These are phyloP conservation scores for Rambutsinella grinnellia DNA, from an alignment of 2,888 invertebrate genomes.

Conservation along the genomic window DNA sequence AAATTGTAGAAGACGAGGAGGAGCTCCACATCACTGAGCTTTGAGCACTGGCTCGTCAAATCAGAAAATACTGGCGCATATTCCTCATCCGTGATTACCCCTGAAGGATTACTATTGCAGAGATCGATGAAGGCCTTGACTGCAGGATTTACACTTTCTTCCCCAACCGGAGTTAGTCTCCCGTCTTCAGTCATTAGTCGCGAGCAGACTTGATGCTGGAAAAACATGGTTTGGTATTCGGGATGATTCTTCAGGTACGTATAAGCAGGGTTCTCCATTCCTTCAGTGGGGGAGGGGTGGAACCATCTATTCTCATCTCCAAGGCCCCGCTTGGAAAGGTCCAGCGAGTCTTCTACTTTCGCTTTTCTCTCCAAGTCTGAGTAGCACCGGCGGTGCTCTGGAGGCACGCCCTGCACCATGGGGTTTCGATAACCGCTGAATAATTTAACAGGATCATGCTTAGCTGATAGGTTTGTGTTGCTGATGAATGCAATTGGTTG, in stretches of 20 bases:
- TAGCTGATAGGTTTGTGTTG: too few species aligned
- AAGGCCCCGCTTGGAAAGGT: background rate
- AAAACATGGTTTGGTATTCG: constrained; percentile 43
- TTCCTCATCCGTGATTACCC: constrained; percentile 34
- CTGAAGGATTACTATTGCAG: constrained; percentile 31
- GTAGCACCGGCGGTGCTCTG: background rate
- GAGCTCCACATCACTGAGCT: constrained; percentile 36
- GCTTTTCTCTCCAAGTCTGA: background rate
- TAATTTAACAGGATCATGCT: background rate
- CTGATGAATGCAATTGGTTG: too few species aligned
- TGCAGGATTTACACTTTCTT: constrained; percentile 25
- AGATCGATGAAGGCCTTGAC: constrained; percentile 41
- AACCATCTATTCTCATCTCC: constrained; percentile 40
- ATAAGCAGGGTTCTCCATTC: constrained; percentile 41
- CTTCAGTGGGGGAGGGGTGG: constrained; percentile 36
- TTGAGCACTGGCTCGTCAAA: constrained; percentile 31
- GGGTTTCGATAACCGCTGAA: background rate
- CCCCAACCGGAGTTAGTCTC: constrained; percentile 32
- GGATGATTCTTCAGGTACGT: constrained; percentile 51
- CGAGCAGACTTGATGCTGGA: constrained; percentile 35
- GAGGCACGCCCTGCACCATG: background rate
- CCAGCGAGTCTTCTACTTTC: background rate
- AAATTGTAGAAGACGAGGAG: constrained; percentile 35
- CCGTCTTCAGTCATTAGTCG: constrained; percentile 47
- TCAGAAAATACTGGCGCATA: constrained; percentile 27